Conservation (phyloP, 2,797 vertebrate genomes). For the Eutrigla gurnardus region DNA sequence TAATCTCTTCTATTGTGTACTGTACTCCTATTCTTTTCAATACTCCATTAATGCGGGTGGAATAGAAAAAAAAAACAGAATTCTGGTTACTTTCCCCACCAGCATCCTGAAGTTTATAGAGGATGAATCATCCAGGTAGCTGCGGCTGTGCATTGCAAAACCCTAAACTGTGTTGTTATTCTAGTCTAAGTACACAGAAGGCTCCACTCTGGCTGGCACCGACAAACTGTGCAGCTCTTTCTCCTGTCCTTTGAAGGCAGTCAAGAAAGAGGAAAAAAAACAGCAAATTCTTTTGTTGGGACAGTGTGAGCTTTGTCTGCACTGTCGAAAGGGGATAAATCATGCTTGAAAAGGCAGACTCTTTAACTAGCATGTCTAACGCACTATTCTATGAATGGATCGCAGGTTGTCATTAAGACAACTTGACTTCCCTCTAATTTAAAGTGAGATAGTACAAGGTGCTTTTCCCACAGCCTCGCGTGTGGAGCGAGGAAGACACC, state of each 20-base stretch:
- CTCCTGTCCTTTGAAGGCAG: constrained; percentile 30
- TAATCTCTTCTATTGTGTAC: background rate
- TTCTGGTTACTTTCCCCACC: constrained; percentile 19
- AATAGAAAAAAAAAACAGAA: constrained; percentile 34
- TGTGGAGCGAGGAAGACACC: constrained; percentile 8
- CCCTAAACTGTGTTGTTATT: constrained; percentile 42
- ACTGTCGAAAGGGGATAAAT: constrained; percentile 10
- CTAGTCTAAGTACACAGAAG: constrained; percentile 28
- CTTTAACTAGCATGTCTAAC: constrained; percentile 44
- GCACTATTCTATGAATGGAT: constrained; percentile 17
- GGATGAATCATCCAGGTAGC: constrained; percentile 53
- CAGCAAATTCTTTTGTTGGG: background rate
- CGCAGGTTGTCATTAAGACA: constrained; percentile 14
- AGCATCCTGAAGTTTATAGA: constrained; percentile 6
- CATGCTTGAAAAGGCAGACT: constrained; percentile 30
- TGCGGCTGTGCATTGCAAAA: constrained; percentile 43
- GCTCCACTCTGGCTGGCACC: constrained; percentile 24
- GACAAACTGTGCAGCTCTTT: constrained; percentile 18
- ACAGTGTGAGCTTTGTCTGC: background rate
- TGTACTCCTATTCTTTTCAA: background rate
- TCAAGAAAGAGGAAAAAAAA: background rate
- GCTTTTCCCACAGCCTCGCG: constrained; percentile 5
- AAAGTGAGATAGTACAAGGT: constrained; percentile 1
- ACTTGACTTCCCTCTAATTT: constrained; percentile 39
- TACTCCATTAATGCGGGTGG: background rate